These are phyloP conservation scores for Falco cherrug DNA, from an alignment of 2,797 vertebrate genomes.

Conservation along the genomic window DNA sequence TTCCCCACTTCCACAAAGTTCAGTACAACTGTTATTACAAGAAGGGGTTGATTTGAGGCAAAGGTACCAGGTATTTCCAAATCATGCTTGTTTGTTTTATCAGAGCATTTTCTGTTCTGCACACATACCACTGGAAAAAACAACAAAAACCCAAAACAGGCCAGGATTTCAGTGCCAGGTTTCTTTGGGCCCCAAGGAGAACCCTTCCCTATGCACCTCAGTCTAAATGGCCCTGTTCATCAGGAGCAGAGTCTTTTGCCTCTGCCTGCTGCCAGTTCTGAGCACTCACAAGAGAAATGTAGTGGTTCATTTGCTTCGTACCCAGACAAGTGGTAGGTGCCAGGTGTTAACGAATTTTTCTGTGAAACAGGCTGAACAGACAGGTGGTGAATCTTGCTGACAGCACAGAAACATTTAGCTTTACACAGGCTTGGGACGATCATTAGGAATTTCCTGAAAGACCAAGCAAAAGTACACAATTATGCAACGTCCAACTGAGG, in stretches of 20 bases:
- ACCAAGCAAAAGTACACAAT: not conserved
- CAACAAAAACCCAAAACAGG: not conserved
- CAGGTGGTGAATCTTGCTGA: slow-evolving; percentile 56
- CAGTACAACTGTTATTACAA: not conserved
- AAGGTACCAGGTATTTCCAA: not conserved
- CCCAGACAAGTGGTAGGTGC: not conserved
- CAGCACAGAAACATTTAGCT: slow-evolving; percentile 15
- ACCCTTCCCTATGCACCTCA: not conserved
- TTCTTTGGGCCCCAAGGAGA: not conserved
- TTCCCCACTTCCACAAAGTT: not conserved
- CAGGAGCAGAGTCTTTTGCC: not conserved
- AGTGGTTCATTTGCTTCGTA: not conserved
- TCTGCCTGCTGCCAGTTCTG: not conserved
- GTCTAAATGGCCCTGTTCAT: not conserved
- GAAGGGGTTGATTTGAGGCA: not conserved
- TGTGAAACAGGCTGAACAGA: slow-evolving; percentile 11
- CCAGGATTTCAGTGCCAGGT: not conserved
- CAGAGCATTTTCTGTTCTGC: not conserved
- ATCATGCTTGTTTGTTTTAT: not conserved
- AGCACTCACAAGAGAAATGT: not conserved
- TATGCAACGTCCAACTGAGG: not conserved
- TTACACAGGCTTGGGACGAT: not conserved
- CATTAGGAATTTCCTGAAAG: slow-evolving; percentile 28
- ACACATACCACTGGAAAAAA: not conserved
- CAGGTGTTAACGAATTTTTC: slow-evolving; percentile 15